Percentiles rank a stretch among this genome's conserved stretches.
phyloP scores from a whole-genome alignment of 1,140 invertebrate genomes.

The Brachionus sp. region DNA sequence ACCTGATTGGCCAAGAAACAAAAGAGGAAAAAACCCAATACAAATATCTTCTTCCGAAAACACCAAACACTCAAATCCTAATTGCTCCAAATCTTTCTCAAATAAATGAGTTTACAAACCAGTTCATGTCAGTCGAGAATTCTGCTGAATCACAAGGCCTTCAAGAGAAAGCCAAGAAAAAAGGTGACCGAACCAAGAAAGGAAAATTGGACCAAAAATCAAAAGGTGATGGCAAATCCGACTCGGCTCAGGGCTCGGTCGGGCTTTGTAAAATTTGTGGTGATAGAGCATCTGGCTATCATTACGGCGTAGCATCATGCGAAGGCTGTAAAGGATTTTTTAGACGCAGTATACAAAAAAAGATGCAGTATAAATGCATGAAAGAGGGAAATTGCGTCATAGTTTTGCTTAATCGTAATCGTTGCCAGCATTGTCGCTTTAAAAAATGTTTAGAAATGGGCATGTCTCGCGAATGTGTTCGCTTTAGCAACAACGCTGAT shows the following conservation, averaged over 20 bases:
- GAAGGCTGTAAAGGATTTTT: conserved; percentile 61
- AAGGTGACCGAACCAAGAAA: neutral
- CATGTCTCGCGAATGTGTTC: conserved; percentile 52
- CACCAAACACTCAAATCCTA: neutral
- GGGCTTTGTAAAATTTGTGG: conserved; percentile 58
- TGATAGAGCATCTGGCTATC: conserved; percentile 59
- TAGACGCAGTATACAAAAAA: conserved; percentile 59
- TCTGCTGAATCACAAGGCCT: neutral
- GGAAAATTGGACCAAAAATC: neutral
- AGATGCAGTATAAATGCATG: conserved; percentile 59
- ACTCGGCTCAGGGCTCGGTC: neutral
- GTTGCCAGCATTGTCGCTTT: conserved; percentile 60
- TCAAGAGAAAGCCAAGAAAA: neutral
- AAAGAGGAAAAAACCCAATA: neutral
- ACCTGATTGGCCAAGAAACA: neutral
- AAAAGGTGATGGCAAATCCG: neutral
- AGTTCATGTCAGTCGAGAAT: neutral
- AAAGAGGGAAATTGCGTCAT: conserved; percentile 58
- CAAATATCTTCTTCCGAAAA: neutral
- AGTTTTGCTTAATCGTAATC: conserved; percentile 56
- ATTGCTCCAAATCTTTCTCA: neutral
- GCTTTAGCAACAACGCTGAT: conserved; percentile 51
- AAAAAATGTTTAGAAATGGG: conserved; percentile 55
- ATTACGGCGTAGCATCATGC: conserved; percentile 59
- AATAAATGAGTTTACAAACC: neutral